Conservation (phyloP, 2,888 invertebrate genomes). For the Sesia bembeciformis region DNA sequence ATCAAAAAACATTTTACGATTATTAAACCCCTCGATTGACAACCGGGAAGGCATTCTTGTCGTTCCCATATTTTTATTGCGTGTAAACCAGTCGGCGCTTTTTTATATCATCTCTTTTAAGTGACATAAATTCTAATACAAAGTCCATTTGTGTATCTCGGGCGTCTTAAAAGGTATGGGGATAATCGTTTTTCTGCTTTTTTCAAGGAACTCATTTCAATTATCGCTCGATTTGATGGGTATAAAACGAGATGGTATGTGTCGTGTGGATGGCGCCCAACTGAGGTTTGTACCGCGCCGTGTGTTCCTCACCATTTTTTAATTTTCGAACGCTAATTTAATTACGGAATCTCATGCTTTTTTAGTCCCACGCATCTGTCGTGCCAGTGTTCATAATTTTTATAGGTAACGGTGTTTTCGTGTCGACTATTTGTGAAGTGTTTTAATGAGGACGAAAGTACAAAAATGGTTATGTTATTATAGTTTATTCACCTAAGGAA, state of each 20-base stretch:
- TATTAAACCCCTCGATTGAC: conserved; percentile 69
- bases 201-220: conserved; percentile 75
- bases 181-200: conserved; percentile 70
- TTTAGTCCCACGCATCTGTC: conserved; percentile 49
- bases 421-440: no score
- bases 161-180: conserved; percentile 71
- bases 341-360: conserved; percentile 55
- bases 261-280: conserved; percentile 63
- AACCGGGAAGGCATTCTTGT: conserved; percentile 65
- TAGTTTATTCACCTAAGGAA: no score
- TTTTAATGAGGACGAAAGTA: no score
- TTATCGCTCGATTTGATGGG: conserved; percentile 71
- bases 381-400: conserved; percentile 48
- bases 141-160: conserved; percentile 74
- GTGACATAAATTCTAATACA: conserved; percentile 75
- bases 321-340: conserved; percentile 67
- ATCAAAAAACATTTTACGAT: conserved; percentile 70
- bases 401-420: conserved; percentile 40
- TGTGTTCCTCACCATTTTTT: conserved; percentile 45
- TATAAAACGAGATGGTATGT: conserved; percentile 65
- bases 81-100: conserved; percentile 71
- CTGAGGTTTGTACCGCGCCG: conserved; percentile 51
- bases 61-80: conserved; percentile 73
- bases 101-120: conserved; percentile 71
- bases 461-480: no score